Evolutionary conservation across 1,140 invertebrate species (phyloP).

Genomic region (Listronotus oregonensis): DNA sequence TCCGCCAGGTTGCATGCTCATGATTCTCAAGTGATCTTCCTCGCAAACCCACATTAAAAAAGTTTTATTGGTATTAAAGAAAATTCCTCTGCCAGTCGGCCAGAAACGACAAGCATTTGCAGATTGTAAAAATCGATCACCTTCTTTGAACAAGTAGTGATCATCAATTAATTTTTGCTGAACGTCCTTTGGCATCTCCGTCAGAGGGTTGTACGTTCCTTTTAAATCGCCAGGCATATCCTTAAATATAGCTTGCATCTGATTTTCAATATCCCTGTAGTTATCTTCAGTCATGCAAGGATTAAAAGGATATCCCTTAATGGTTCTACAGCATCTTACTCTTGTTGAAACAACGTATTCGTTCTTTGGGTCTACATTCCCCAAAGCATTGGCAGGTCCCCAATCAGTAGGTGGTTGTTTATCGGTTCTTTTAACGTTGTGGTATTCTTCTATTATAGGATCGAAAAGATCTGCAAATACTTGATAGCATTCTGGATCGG

Average conservation of each 20-base stretch:
- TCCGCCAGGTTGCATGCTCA: constrained; percentile 73
- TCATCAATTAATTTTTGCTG: constrained; percentile 76
- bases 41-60: constrained; percentile 80
- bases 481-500: constrained; percentile 73
- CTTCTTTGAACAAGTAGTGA: constrained; percentile 81
- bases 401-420: constrained; percentile 71
- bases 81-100: constrained; percentile 78
- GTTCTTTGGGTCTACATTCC: constrained; percentile 73
- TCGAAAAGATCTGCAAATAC: constrained; percentile 73
- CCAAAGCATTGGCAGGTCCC: constrained; percentile 69
- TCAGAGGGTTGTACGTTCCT: constrained; percentile 71
- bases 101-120: constrained; percentile 78
- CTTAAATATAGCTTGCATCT: constrained; percentile 37
- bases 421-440: constrained; percentile 67
- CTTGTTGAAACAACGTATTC: constrained; percentile 76
- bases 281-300: constrained; percentile 71
- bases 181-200: constrained; percentile 68
- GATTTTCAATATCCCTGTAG: constrained; percentile 66
- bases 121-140: constrained; percentile 69
- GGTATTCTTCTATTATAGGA: constrained; percentile 79
- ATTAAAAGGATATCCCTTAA: constrained; percentile 77
- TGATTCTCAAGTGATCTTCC: constrained; percentile 77
- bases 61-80: constrained; percentile 72
- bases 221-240: constrained; percentile 61
- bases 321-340: constrained; percentile 72